Base-by-base conservation (phyloP, 2,888 invertebrate species). In the Noctua pronuba region DNA sequence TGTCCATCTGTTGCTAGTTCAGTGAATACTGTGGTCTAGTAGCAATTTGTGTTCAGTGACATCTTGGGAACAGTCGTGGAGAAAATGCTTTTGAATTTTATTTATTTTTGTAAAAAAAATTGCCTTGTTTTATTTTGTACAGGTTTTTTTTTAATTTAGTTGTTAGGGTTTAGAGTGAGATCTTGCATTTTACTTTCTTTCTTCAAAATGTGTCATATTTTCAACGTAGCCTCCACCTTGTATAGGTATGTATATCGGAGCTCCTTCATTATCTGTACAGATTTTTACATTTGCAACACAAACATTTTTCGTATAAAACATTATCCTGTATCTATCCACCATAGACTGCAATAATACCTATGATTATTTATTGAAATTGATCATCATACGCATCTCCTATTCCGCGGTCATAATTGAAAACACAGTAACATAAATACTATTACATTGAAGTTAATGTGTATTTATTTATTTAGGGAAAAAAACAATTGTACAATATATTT, bases 31-130 rank as follows among this genome's bases (percentile, higher is more conserved):
- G 93, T 88, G 92, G 91, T 91, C 80, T 85, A 79, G 75, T 85
- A 84, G 87, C 88, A 91, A 92, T 92, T 92, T 91, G 87, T 90
- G 91, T 78, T 78, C 88, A 90, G 88, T 91, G 92, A 92, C 92
- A 92, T 88, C 91, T 90, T 82, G 79, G 46, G 84, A 80, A 87
- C 86, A 78, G 78, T 76, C 76, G 66, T 0, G 10, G 0, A 72
- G 18, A 86, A 77, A 89, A 90, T 0, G 0, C 6, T 55, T 74
- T 52, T 72, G 10, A 77, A 52, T 58, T 31, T 31, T 21, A n/a
- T n/a, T n/a, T n/a, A n/a, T n/a, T n/a, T n/a, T n/a, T n/a, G n/a
- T n/a, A n/a, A 8, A 28, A 35, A 35, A 8, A 7, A 0, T 38
- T 66, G 38, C 44, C 0, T n/a, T 35, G n/a, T 16, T 10, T 24